These are phyloP conservation scores for Amphipoea lucens DNA, from an alignment of 2,888 invertebrate species.

Conservation along the genomic window DNA sequence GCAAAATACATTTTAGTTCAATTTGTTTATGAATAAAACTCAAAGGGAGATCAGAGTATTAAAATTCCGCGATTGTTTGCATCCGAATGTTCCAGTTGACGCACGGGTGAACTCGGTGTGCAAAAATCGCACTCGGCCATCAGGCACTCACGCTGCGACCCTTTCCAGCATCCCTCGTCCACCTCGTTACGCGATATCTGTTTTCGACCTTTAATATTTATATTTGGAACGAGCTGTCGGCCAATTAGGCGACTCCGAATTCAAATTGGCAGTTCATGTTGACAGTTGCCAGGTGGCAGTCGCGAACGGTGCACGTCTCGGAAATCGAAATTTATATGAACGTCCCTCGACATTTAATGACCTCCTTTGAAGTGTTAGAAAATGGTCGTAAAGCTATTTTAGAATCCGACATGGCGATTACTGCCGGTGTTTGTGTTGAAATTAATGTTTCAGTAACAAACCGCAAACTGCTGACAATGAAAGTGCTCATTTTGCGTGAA, in stretches of 20 bases:
- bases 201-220: slow-evolving; percentile 79
- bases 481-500: slow-evolving; percentile 53
- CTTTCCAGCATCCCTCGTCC: slow-evolving; percentile 62
- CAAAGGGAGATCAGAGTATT: slow-evolving; percentile 49
- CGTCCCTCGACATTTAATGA: slow-evolving; percentile 83
- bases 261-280: slow-evolving; percentile 86
- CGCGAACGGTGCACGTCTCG: slow-evolving; percentile 73
- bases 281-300: slow-evolving; percentile 85
- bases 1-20: slow-evolving; percentile 33
- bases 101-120: slow-evolving; percentile 59
- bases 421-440: slow-evolving; percentile 73
- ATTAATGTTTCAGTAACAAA: slow-evolving; percentile 78
- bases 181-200: slow-evolving; percentile 74
- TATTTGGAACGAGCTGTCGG: slow-evolving; percentile 82
- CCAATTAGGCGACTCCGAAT: slow-evolving; percentile 83
- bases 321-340: slow-evolving; percentile 80
- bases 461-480: slow-evolving; percentile 74
- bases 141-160: slow-evolving; percentile 60
- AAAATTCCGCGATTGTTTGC: slow-evolving; percentile 62
- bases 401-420: slow-evolving; percentile 72
- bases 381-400: slow-evolving; percentile 85
- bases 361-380: slow-evolving; percentile 87
- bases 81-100: slow-evolving; percentile 53
- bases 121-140: slow-evolving; percentile 61
- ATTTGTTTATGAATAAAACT: slow-evolving; percentile 36